Percentiles rank a stretch among this genome's conserved stretches.
Evolutionary conservation across 2,113 vertebrate genomes (phyloP).

Genomic region (Vimba vimba): DNA sequence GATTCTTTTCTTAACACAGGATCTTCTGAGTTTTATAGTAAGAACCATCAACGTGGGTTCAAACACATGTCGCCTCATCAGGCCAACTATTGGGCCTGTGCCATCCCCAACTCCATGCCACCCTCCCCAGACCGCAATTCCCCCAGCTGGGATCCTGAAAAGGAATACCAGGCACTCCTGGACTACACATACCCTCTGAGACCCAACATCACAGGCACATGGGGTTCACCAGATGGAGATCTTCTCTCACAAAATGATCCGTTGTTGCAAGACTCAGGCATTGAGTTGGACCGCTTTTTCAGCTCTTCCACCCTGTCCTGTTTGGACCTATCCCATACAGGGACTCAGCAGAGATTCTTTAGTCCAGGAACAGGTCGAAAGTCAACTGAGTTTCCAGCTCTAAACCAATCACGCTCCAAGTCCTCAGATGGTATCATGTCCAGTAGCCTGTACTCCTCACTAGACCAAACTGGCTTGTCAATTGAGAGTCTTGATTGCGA

Average conservation of each 20-base stretch:
- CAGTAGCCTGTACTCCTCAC: constrained; percentile 42
- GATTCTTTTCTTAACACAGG: not conserved
- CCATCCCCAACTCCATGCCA: constrained; percentile 80
- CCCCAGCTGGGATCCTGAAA: constrained; percentile 84
- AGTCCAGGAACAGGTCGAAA: not conserved
- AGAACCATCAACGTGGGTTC: constrained; percentile 31
- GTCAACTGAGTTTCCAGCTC: constrained; percentile 58
- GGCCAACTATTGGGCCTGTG: constrained; percentile 86
- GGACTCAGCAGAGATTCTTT: constrained; percentile 3
- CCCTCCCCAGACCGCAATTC: constrained; percentile 81
- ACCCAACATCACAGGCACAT: constrained; percentile 69
- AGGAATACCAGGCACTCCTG: constrained; percentile 87
- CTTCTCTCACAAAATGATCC: constrained; percentile 60
- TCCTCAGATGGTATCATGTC: constrained; percentile 59
- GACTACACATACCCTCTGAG: constrained; percentile 92
- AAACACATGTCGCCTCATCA: constrained; percentile 73
- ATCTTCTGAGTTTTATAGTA: constrained; percentile 34
- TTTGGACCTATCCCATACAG: constrained; percentile 47
- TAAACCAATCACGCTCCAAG: constrained; percentile 33
- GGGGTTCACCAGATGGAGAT: constrained; percentile 50
- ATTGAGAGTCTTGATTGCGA: constrained; percentile 47
- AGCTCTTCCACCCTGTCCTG: constrained; percentile 71
- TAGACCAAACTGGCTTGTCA: constrained; percentile 58
- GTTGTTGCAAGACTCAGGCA: constrained; percentile 84
- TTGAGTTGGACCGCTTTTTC: constrained; percentile 84